Evolutionary conservation across 1,140 invertebrate species (phyloP), one percentile per base, ranked within the genome.

Genomic region (Aphelenchoides fujianensis): DNA sequence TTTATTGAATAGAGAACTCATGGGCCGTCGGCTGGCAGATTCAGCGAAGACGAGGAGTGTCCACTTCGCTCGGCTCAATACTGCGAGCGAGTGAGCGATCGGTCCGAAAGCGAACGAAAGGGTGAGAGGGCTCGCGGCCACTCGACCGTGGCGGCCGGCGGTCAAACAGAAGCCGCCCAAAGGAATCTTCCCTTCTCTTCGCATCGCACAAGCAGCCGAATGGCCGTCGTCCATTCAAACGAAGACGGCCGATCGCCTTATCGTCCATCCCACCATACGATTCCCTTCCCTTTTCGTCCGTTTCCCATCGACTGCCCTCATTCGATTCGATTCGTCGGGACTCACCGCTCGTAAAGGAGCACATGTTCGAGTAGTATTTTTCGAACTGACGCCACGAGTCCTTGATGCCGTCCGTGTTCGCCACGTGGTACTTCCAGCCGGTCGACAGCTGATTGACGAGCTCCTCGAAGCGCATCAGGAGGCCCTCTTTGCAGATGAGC

Each of bases 371-470:
- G 54, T 79, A 79, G 53, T 79, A 84, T 52, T 79, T 69, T 52
- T 82, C 80, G 66, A 82, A 78, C 53, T 67, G 37, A 12, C 48
- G 36, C 80, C 80, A 82, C 1, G 82, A 55, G 31, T 82, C 74
- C 69, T 84, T 84, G 32, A 82, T 77, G 7, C 68, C 72, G 1
- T 83, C 77, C 1, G 82, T 82, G 68, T 83, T 84, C 7, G 80
- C 81, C 28, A 82, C 82, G 69, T 82, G 80, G 69, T 84, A 82
- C 55, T 82, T 84, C 80, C 80, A 82, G 27, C 80, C 80, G 30
- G 79, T 72, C 34, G 74, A 67, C 7, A 82, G 55, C 32, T 73
- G 68, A 71, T 82, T 82, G 19, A 81, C 73, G 27, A 82, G 70
- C 23, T 82, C 74, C 59, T 82, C 80, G 31, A 82, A 75, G 5